A percentile compares a stretch with the other conserved stretches of the same genome.
phyloP scores from a whole-genome alignment of 2,113 vertebrate genomes.

The Osmerus mordax region DNA sequence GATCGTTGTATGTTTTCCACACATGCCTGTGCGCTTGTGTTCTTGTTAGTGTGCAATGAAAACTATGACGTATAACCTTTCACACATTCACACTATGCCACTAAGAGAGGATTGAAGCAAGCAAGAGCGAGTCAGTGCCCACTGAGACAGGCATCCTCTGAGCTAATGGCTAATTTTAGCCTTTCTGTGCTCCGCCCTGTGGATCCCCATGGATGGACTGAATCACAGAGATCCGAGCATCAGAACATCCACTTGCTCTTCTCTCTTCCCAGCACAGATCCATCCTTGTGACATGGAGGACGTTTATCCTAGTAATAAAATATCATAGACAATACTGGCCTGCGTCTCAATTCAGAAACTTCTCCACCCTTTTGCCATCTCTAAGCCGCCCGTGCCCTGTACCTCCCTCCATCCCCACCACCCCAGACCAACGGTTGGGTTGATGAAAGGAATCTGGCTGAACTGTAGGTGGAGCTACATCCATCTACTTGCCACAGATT shows the following conservation, averaged over 20 bases:
- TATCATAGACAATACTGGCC: not conserved
- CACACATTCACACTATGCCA: not conserved
- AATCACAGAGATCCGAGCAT: conserved; percentile 59
- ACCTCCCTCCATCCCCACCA: too few relatives aligned
- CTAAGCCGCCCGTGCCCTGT: too few relatives aligned
- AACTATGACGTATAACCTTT: not conserved
- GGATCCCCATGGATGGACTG: conserved; percentile 57
- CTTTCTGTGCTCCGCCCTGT: conserved; percentile 57
- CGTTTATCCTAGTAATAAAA: not conserved
- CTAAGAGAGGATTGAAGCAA: conserved; percentile 30
- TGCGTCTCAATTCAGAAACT: too few relatives aligned
- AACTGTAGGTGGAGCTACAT: too few relatives aligned
- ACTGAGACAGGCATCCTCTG: conserved; percentile 63
- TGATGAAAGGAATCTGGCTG: too few relatives aligned
- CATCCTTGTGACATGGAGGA: conserved; percentile 51
- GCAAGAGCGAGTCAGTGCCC: conserved; percentile 40
- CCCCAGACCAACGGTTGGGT: too few relatives aligned
- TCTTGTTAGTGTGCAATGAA: not conserved
- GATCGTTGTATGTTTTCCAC: not conserved
- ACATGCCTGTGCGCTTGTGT: conserved; percentile 4
- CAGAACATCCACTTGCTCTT: conserved; percentile 54
- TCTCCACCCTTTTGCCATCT: too few relatives aligned
- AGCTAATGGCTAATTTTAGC: conserved; percentile 72
- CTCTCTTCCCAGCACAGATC: conserved; percentile 38
- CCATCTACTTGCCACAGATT: too few relatives aligned